phyloP scores from a whole-genome alignment of 2,113 vertebrate species.

The Madoqua kirkii region DNA sequence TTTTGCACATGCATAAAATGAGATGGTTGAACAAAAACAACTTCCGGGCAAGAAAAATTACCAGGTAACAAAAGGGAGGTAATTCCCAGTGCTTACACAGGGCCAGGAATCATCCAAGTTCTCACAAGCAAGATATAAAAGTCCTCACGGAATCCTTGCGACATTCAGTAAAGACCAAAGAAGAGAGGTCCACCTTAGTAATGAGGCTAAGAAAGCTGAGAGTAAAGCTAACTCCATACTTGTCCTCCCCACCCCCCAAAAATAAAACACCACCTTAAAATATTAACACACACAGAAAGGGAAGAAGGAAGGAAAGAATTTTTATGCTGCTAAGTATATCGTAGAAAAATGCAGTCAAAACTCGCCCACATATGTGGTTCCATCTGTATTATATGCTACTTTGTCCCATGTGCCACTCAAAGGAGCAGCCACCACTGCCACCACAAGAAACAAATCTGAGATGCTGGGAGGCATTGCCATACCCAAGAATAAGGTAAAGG shows the following conservation, averaged over 20 bases:
- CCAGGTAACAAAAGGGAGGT: background rate
- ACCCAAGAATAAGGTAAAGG: constrained; percentile 79
- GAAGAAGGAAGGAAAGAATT: background rate
- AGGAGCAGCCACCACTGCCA: background rate
- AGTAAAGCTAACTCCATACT: background rate
- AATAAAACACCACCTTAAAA: background rate
- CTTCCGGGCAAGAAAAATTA: background rate
- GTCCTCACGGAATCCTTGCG: background rate
- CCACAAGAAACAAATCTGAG: background rate
- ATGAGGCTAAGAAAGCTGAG: background rate
- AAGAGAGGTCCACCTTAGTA: background rate
- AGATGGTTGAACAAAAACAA: background rate
- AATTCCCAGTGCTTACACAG: background rate
- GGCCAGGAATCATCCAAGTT: background rate
- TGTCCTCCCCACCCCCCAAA: background rate
- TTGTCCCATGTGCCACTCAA: background rate
- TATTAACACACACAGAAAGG: background rate
- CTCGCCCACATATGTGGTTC: background rate
- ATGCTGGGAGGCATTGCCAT: background rate
- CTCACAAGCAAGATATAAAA: background rate
- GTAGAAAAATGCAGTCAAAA: background rate
- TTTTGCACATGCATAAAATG: background rate
- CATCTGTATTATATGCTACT: background rate
- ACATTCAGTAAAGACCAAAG: background rate
- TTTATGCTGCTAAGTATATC: background rate